Evolutionary conservation across 2,113 vertebrate genomes (phyloP), one percentile per base, ranked within the genome.

Genomic region (Cardinalis cardinalis): DNA sequence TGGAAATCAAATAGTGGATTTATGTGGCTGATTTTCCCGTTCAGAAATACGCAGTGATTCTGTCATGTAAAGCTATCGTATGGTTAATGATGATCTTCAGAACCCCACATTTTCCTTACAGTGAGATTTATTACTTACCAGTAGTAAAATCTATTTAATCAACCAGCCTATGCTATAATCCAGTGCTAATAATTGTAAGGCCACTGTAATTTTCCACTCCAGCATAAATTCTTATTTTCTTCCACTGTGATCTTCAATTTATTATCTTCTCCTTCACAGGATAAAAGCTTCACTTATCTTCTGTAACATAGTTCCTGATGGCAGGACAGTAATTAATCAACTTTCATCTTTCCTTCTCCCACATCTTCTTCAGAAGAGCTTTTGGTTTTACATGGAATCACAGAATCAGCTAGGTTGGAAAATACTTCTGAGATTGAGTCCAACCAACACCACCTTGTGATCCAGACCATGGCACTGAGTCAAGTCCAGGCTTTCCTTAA

Each of bases 191-290:
- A 77, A 93, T 70, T 93, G 60, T 44, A n/a, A 94, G 80, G 70
- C 71, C 59, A 44, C 65, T 75, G 41, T 85, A 92, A 14, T 95
- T 94, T 93, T 53, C 63, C 32, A 75, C n/a, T 80, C 31, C 18
- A 63, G 74, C 53, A n/a, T 80, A 52, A 87, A 89, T 83, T 83
- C 64, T 85, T 93, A 85, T 83, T 94, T 94, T 89, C 61, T 94
- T 19, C 24, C 4, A 4, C 74, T 85, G 74, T 91, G 75, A 65
- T 93, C 38, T 52, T 93, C 41, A 43, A 61, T 87, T 90, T 94
- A 76, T 89, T 92, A 71, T 77, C 59, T 73, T 85, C 43, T 85
- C 26, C 18, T 90, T 86, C 66, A 82, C 52, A 92, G 48, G 56
- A 60, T 79, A 76, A 76, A 87, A 83, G n/a, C 91, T 88, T 94